Evolutionary conservation across 2,113 vertebrate species (phyloP), one percentile per base, ranked within the genome.

Genomic region (Caracal caracal): DNA sequence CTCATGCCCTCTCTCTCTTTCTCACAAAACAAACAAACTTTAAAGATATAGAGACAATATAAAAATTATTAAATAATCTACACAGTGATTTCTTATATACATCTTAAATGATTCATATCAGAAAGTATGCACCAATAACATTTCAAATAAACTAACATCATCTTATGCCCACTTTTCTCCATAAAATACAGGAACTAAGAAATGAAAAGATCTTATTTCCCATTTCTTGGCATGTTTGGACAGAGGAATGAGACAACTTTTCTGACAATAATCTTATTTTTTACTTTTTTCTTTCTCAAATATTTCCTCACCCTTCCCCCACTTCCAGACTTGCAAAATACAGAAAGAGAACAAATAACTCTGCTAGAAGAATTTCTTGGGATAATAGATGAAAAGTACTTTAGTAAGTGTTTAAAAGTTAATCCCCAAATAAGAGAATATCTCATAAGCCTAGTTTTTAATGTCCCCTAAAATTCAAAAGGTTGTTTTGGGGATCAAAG

Each of bases 251-350:
- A 96, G 26, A 87, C 79, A 95, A 86, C 28, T 61, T 96, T 94
- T 92, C 80, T 95, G 70, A 82, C 53, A 90, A 79, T 61, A 37
- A 79, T 83, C 53, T 92, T 89, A 81, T 49, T 88, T 97, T 96
- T 95, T 12, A 95, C 59, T 92, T 26, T 86, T 68, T 86, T 73
- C 43, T 96, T 96, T 97, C 47, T 89, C 40, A 95, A 95, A 35
- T 85, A 93, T 30, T 90, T 40, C n/a, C 28, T 88, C n/a, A 20
- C 40, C 6, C 53, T 68, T 47, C 26, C 35, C 16, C 35, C 9
- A 76, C 24, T 73, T 91, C 28, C 20, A 83, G 43, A 66, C 13
- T 86, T 95, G 65, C 10, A 63, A 95, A 92, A 65, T 63, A 61
- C 7, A 94, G 56, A 90, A 85, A 80, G n/a, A 71, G 49, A 95